These are phyloP conservation scores for Hystrix brachyura DNA, from an alignment of 2,113 vertebrate species.

Conservation along the genomic window DNA sequence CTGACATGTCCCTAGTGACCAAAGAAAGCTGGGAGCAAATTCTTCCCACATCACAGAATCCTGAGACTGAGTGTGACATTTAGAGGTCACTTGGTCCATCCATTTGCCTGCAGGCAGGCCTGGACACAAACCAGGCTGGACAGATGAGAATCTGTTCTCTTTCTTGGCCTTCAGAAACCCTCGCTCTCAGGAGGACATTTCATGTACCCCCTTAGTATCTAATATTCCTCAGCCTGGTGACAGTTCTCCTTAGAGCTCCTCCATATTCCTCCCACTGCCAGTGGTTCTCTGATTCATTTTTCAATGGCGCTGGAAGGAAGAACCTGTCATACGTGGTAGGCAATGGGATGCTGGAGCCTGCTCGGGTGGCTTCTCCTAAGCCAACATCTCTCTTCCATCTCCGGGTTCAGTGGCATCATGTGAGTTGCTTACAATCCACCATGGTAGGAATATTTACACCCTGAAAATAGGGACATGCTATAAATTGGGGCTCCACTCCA, in stretches of 20 bases:
- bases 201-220: background rate
- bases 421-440: background rate
- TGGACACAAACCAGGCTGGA: conserved; percentile 44
- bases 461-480: background rate
- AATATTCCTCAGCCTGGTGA: conserved; percentile 5
- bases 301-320: background rate
- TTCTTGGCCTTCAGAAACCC: conserved; percentile 45
- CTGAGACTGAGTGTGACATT: conserved; percentile 17
- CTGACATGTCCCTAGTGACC: background rate
- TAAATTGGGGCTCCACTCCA: too few species aligned
- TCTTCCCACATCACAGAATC: conserved; percentile 29
- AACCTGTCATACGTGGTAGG: fast-evolving
- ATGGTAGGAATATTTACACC: background rate
- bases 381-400: background rate
- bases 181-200: background rate
- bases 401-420: background rate
- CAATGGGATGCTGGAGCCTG: too few species aligned
- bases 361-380: background rate
- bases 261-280: background rate
- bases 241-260: background rate
- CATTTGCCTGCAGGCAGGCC: conserved; percentile 32
- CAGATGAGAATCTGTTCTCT: conserved; percentile 32
- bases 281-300: background rate
- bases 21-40: conserved; percentile 68
- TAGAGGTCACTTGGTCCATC: conserved; percentile 38